Conservation (phyloP, 2,113 vertebrate genomes). For the Daphoenositta chrysoptera region DNA sequence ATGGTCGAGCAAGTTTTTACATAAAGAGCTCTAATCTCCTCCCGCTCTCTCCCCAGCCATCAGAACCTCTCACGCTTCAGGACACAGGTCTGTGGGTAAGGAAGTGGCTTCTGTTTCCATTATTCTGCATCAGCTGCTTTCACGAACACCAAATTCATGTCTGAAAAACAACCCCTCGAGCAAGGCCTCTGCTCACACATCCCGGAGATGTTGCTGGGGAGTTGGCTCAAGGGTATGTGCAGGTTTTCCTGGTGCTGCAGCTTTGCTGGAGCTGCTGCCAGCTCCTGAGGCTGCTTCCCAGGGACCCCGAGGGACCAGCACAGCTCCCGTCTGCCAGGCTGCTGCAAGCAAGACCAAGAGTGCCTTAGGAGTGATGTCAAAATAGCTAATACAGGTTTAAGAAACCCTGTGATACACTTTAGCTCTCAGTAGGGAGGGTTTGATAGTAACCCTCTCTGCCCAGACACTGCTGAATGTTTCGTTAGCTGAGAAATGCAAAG, state of each 20-base stretch:
- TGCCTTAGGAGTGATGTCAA: constrained; percentile 1
- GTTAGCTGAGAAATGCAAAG: neutral
- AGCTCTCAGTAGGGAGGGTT: neutral
- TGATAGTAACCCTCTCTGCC: neutral
- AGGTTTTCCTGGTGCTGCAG: neutral
- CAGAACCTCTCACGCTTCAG: neutral
- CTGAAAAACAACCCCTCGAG: neutral
- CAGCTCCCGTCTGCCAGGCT: neutral
- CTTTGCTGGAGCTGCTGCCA: neutral
- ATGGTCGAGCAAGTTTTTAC: neutral
- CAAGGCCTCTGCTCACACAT: neutral
- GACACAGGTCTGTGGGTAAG: neutral
- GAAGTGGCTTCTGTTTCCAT: neutral
- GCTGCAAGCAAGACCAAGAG: neutral
- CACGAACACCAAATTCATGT: neutral
- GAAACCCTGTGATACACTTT: neutral
- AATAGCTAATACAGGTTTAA: constrained; percentile 16
- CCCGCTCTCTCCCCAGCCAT: neutral
- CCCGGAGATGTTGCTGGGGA: neutral
- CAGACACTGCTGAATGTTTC: constrained; percentile 4
- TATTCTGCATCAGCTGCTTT: neutral
- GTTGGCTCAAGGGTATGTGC: neutral
- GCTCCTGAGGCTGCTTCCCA: neutral
- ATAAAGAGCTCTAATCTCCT: neutral
- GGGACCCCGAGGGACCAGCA: neutral